Evolutionary conservation across 2,888 invertebrate species (phyloP).

Genomic region (Hypomecis punctinalis): DNA sequence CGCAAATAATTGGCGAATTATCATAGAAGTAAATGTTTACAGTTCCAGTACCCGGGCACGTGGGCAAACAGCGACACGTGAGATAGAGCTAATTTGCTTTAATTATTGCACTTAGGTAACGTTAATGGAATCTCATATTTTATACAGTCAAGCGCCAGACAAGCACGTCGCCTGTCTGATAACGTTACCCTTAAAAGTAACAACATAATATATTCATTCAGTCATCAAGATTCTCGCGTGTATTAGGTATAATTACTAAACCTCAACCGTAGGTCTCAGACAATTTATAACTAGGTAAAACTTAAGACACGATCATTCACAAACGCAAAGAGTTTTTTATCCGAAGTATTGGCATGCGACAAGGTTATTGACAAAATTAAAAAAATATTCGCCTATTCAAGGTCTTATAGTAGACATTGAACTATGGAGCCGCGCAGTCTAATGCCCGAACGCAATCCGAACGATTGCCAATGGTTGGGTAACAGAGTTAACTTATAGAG

Average conservation of each 20-base stretch:
- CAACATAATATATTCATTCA: conserved; percentile 3
- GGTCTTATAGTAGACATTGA: conserved; percentile 64
- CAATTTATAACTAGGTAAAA: neutral
- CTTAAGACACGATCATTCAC: conserved; percentile 5
- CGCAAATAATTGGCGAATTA: conserved; percentile 33
- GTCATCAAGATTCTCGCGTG: neutral
- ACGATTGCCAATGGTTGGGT: conserved; percentile 61
- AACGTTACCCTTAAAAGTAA: conserved; percentile 2
- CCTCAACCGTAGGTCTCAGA: neutral
- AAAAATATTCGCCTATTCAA: conserved; percentile 54
- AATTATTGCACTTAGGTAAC: conserved; percentile 25
- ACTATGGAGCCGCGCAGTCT: conserved; percentile 62
- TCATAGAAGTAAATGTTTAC: conserved; percentile 34
- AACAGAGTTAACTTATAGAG: conserved; percentile 52
- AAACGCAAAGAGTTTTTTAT: conserved; percentile 18
- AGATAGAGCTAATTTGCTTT: conserved; percentile 32
- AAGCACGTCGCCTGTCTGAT: conserved; percentile 1
- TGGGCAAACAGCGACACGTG: conserved; percentile 36
- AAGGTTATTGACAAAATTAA: conserved; percentile 40
- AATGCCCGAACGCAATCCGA: conserved; percentile 65
- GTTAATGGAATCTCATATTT: conserved; percentile 13
- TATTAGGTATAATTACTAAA: too few species aligned
- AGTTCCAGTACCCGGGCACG: conserved; percentile 31
- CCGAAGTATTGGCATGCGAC: conserved; percentile 10
- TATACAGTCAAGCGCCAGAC: conserved; percentile 15